phyloP scores from a whole-genome alignment of 2,113 vertebrate genomes.

The Tricholaema leucomelas region DNA sequence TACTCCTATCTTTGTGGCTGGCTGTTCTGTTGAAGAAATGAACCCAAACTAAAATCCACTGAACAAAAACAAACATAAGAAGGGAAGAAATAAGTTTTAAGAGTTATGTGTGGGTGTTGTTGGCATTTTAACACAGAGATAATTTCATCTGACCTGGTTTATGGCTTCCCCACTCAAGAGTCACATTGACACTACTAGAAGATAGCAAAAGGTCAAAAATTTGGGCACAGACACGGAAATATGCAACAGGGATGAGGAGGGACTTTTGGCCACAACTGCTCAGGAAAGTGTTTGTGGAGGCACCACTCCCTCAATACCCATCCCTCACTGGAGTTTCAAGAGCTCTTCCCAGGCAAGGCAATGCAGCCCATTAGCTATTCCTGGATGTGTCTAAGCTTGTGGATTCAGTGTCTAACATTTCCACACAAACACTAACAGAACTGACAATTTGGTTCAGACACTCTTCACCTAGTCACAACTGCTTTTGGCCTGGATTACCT shows the following conservation, averaged over 20 bases:
- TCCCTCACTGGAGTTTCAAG: not conserved
- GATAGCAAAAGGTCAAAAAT: not conserved
- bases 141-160: not conserved
- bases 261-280: not conserved
- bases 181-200: not conserved
- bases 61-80: not conserved
- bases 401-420: not conserved
- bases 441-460: not conserved
- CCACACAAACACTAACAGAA: not conserved
- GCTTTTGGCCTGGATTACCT: not conserved
- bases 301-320: rapidly evolving
- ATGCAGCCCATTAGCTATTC: not conserved
- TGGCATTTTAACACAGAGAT: not conserved
- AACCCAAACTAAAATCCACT: not conserved
- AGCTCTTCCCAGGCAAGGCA: not conserved
- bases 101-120: not conserved
- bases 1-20: not conserved
- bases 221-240: not conserved
- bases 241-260: not conserved
- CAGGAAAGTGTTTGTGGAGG: not conserved
- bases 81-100: not conserved
- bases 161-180: not conserved
- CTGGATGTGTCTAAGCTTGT: not conserved
- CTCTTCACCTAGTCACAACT: not conserved
- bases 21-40: not conserved